Base-by-base conservation (phyloP, 2,113 vertebrate genomes). In the Triplophysa dalaica region DNA sequence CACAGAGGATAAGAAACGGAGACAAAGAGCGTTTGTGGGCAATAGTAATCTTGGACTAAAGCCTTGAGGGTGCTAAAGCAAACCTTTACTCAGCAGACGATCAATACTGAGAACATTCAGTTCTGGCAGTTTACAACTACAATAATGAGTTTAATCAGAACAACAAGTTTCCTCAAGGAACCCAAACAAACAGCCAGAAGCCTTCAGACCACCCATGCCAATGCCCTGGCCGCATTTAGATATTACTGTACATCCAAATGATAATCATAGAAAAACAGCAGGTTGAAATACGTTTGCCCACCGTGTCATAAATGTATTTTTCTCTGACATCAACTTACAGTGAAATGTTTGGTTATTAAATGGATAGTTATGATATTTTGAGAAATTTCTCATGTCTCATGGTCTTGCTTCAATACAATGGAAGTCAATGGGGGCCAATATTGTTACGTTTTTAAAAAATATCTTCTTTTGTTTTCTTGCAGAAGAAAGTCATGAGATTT, bases 101-200 rank as follows among this genome's bases (percentile, higher is more conserved):
- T 84, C 83, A 82, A 84, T 84, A 84, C 58, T 24, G 60, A 76
- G 83, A 84, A 84, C 80, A 82, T 73, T 84, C 80, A 82, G 76
- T 50, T 72, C 70, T 79, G 76, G 80, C 81, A 81, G 80, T 84
- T 84, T 84, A 84, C 83, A 84, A 84, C 76, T 56, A 76, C 78
- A 84, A 82, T 84, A 84, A 84, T 84, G 80, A 76, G 80, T 84
- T 82, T 84, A 82, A 84, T 84, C 83, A 84, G 83, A 60, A 61
- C 63, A 79, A 79, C 76, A 84, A 50, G 38, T 70, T 60, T 73
- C 75, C 63, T 69, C 45, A 68, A 61, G 79, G 65, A 70, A 79
- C 58, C 62, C 58, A 67, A 81, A 78, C 79, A 84, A 84, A 81
- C 69, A 81, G 54, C 22, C 54, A 10, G n/a, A 43, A 19, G 61